Percentiles rank a stretch among this genome's conserved stretches.
phyloP scores from a whole-genome alignment of 2,888 invertebrate genomes.

The Amphipoea oculea region DNA sequence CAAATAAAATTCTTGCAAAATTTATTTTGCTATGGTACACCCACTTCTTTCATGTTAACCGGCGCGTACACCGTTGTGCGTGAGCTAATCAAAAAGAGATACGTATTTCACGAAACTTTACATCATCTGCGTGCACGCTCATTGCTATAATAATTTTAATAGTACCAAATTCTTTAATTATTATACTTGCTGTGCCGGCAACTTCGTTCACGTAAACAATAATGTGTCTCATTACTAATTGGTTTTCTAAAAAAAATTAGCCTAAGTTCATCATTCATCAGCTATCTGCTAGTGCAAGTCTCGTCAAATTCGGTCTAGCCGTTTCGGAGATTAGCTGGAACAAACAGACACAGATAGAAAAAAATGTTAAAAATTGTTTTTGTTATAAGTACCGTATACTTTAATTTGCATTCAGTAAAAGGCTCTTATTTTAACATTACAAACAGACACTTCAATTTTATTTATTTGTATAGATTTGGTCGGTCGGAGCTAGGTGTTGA shows the following conservation, averaged over 20 bases:
- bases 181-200: neutral
- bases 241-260: neutral
- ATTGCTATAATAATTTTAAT: neutral
- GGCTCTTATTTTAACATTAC: neutral
- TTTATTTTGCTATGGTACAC: conserved; percentile 10
- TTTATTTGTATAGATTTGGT: neutral
- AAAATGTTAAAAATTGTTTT: too few relatives aligned
- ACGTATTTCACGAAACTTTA: conserved; percentile 1
- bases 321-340: neutral
- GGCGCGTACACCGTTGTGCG: neutral
- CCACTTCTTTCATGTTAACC: neutral
- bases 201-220: neutral
- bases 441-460: neutral
- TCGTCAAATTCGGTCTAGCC: neutral
- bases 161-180: neutral
- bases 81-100: conserved; percentile 1
- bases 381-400: neutral
- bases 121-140: too few relatives aligned
- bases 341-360: neutral
- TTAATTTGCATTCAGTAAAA: neutral
- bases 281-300: neutral
- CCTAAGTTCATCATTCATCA: neutral
- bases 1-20: conserved; percentile 3
- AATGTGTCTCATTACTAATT: neutral
- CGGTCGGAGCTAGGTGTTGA: neutral